Evolutionary conservation across 2,888 invertebrate species (phyloP).

Genomic region (Lingula anatina): DNA sequence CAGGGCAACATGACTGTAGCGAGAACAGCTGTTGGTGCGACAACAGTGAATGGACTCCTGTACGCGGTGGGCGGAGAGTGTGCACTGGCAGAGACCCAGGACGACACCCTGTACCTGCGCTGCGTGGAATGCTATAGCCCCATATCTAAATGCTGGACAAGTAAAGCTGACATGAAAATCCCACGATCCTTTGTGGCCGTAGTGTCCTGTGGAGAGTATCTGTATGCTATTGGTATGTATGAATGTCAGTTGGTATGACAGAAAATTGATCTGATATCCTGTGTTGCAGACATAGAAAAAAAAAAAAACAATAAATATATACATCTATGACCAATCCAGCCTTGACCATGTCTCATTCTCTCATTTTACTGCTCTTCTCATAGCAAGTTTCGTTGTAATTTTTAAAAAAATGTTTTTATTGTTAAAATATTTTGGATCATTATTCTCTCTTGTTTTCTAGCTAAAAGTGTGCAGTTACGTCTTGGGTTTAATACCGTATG

Average conservation of each 20-base stretch:
- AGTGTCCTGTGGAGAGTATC: conserved; percentile 67
- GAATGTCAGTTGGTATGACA: not conserved
- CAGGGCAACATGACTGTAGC: conserved; percentile 42
- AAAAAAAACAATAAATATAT: too few relatives aligned
- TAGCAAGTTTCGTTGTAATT: too few relatives aligned
- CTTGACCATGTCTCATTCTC: too few relatives aligned
- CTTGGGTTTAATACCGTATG: too few relatives aligned
- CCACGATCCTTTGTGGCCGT: conserved; percentile 67
- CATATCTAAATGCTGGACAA: conserved; percentile 34
- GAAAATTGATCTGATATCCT: too few relatives aligned
- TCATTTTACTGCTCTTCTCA: too few relatives aligned
- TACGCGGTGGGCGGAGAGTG: conserved; percentile 48
- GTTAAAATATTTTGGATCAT: too few relatives aligned
- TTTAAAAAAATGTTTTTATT: too few relatives aligned
- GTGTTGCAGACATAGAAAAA: too few relatives aligned
- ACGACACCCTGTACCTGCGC: conserved; percentile 44
- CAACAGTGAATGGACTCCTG: conserved; percentile 35
- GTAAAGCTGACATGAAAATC: conserved; percentile 36
- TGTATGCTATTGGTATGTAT: conserved; percentile 43
- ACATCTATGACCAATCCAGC: too few relatives aligned
- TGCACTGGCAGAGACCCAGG: conserved; percentile 41
- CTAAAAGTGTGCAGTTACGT: too few relatives aligned
- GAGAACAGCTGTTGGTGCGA: conserved; percentile 43
- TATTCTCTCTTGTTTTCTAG: too few relatives aligned
- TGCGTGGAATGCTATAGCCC: conserved; percentile 45